A percentile compares a stretch with the other conserved stretches of the same genome.
These are phyloP conservation scores for Scelioninae gen. 2 DNA, from an alignment of 2,888 invertebrate genomes.

Conservation along the genomic window DNA sequence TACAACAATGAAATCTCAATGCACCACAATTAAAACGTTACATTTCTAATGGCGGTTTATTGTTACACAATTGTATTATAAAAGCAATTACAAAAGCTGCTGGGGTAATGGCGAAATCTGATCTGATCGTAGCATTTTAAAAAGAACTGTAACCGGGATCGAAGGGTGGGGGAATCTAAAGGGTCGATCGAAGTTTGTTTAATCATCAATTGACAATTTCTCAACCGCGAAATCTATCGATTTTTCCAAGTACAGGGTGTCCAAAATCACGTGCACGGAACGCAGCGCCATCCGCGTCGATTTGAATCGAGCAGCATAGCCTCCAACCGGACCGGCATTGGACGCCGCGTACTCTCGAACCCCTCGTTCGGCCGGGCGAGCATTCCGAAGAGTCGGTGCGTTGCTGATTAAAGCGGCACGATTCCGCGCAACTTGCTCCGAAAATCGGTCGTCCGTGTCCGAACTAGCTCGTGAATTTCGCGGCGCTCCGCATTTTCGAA, in stretches of 20 bases:
- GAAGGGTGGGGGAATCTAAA: neutral
- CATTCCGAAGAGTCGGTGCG: slow-evolving; percentile 62
- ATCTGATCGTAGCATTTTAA: neutral
- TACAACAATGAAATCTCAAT: no score
- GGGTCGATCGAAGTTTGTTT: slow-evolving; percentile 22
- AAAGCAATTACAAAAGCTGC: neutral
- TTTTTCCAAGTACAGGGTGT: slow-evolving; percentile 28
- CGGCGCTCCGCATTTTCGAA: neutral
- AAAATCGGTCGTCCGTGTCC: neutral
- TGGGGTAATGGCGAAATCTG: no score
- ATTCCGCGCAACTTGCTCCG: neutral
- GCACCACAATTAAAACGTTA: no score
- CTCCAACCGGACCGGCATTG: slow-evolving; percentile 72
- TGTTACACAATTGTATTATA: neutral
- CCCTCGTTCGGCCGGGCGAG: slow-evolving; percentile 77
- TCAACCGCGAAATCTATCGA: slow-evolving; percentile 42
- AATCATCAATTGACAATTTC: slow-evolving; percentile 39
- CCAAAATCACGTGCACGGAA: slow-evolving; percentile 49
- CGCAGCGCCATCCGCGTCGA: slow-evolving; percentile 57
- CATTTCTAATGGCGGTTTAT: slow-evolving; percentile 4
- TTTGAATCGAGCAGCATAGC: slow-evolving; percentile 71
- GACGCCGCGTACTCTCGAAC: slow-evolving; percentile 79
- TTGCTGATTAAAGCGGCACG: slow-evolving; percentile 59
- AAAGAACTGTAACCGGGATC: no score
- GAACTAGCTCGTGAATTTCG: neutral